A percentile compares a stretch with the other conserved stretches of the same genome.
phyloP scores from a whole-genome alignment of 2,797 vertebrate species.

The Acipenser transmontanus region DNA sequence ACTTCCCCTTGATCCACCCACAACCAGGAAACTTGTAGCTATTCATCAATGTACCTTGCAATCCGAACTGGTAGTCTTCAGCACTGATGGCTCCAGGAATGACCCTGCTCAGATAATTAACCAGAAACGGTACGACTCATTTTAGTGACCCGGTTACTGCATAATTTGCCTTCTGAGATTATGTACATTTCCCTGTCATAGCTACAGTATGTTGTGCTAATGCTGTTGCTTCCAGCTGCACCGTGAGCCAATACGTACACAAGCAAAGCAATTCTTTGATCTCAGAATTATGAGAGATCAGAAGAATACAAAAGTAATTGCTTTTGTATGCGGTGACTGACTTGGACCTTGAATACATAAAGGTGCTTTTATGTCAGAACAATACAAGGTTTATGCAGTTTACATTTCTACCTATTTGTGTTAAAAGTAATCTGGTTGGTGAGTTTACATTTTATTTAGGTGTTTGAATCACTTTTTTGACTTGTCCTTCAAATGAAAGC shows the following conservation, averaged over 20 bases:
- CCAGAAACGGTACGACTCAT: neutral
- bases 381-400: neutral
- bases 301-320: neutral
- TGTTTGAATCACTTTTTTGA: too few relatives aligned
- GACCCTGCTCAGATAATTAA: neutral
- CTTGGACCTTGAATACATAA: neutral
- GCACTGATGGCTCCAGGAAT: neutral
- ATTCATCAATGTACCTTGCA: neutral
- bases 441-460: too few relatives aligned
- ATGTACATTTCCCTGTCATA: neutral
- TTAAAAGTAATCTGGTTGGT: too few relatives aligned
- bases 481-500: too few relatives aligned
- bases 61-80: neutral
- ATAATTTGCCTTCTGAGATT: neutral
- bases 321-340: neutral
- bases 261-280: neutral
- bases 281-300: neutral
- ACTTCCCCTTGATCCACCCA: too few relatives aligned
- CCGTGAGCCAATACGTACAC: neutral
- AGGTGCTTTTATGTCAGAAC: neutral
- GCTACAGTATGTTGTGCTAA: neutral
- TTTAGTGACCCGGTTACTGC: neutral
- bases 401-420: too few relatives aligned
- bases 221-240: neutral
- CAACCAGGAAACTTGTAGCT: too few relatives aligned